phyloP scores from a whole-genome alignment of 2,888 invertebrate genomes.

The Dolichomitus sp. region DNA sequence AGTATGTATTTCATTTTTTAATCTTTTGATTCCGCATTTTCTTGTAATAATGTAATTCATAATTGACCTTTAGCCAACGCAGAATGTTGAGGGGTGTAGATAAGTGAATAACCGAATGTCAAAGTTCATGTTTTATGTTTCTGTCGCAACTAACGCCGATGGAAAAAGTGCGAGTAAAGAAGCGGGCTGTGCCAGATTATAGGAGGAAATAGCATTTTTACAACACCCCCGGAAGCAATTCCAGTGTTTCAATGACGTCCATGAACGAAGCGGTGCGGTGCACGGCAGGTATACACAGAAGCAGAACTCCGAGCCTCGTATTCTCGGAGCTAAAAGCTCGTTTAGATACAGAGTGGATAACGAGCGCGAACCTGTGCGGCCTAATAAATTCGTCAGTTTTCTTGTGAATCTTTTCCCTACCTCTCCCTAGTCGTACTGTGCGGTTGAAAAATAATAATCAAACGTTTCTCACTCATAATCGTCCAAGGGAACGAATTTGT shows the following conservation, averaged over 20 bases:
- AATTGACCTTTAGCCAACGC: background rate
- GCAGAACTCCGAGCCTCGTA: conserved; percentile 23
- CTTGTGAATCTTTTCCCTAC: background rate
- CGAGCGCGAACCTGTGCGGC: conserved; percentile 17
- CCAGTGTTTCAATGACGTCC: conserved; percentile 52
- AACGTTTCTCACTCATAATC: conserved; percentile 10
- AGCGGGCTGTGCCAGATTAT: conserved; percentile 9
- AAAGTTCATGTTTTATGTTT: conserved; percentile 11
- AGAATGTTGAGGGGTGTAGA: no score
- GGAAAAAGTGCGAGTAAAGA: background rate
- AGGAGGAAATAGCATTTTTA: conserved; percentile 47
- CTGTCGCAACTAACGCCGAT: background rate
- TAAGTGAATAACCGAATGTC: conserved; percentile 25
- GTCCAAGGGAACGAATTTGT: conserved; percentile 2
- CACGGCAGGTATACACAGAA: conserved; percentile 6
- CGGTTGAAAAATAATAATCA: conserved; percentile 36
- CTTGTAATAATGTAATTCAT: no score
- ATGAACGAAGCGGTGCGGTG: background rate
- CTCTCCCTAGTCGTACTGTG: background rate
- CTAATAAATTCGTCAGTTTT: conserved; percentile 50
- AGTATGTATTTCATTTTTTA: no score
- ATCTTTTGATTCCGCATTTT: background rate
- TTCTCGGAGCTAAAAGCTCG: conserved; percentile 26
- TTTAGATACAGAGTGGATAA: conserved; percentile 46
- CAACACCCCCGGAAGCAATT: conserved; percentile 44